Evolutionary conservation across 2,113 vertebrate genomes (phyloP).

Genomic region (Apodemus speciosus): DNA sequence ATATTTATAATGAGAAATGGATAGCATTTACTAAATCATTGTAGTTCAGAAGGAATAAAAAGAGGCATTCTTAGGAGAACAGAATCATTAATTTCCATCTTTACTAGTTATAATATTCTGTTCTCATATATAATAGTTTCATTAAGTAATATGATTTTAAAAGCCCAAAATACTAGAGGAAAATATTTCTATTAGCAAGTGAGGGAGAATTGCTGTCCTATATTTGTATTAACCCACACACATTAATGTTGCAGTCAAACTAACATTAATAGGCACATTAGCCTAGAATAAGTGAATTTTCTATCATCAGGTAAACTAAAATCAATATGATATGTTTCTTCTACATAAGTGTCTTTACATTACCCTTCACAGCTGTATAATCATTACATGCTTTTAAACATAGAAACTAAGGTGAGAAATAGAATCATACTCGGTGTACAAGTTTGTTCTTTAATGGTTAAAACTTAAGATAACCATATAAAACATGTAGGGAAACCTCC

Average conservation of each 20-base stretch:
- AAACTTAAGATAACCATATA: not conserved
- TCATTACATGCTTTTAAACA: not conserved
- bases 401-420: not conserved
- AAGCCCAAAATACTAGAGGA: not conserved
- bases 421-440: not conserved
- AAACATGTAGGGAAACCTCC: not conserved
- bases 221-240: not conserved
- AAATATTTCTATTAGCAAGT: slow-evolving; percentile 15
- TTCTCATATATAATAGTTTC: not conserved
- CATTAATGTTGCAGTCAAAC: not conserved
- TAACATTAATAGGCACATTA: not conserved
- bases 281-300: not conserved
- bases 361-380: not conserved
- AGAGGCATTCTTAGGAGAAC: not conserved
- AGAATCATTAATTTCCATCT: not conserved
- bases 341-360: not conserved
- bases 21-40: not conserved
- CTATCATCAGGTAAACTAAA: not conserved
- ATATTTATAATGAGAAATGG: not conserved
- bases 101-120: not conserved
- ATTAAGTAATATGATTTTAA: not conserved
- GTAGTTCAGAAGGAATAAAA: not conserved
- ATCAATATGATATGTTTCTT: not conserved
- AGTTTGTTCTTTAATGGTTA: not conserved
- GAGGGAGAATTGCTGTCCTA: not conserved